Evolutionary conservation across 2,888 invertebrate species (phyloP), one percentile per base, ranked within the genome.

Genomic region (Chloromyia formosa): DNA sequence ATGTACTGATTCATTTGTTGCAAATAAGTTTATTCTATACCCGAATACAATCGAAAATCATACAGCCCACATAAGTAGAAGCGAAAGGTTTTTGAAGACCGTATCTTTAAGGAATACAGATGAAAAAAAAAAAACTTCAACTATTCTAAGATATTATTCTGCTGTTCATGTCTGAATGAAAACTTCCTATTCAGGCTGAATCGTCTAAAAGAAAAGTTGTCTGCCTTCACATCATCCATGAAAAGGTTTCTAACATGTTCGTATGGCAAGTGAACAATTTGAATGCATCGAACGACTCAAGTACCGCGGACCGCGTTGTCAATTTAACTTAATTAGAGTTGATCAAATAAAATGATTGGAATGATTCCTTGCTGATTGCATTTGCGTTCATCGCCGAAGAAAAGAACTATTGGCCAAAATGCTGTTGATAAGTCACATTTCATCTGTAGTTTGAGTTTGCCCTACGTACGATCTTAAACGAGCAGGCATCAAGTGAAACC

Each of bases 291-390:
- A 35, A n/a, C 2, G 49, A n/a, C 49, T 4, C 20, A 66, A 66
- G 49, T 35, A 49, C 35, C 18, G 14, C 27, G 5, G 42, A 66
- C 66, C 56, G 18, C 16, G 45, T 69, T 75, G 75, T 56, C 73
- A 75, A 75, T 75, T 75, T 60, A 74, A 42, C 73, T 73, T 73
- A 75, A 75, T 75, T 75, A 75, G 56, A 75, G 74, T 75, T 75
- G 75, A 75, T 75, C 75, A 75, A 75, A 75, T 75, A 75, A 73
- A 71, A 58, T 40, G 18, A 68, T 75, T 73, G 68, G 73, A 40
- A 71, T 58, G 18, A 53, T 75, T 73, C 69, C 35, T 68, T 27
- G 54, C 56, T 73, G 75, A 73, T 75, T 73, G 73, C 74, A 75
- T 42, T 75, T 68, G 75, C 68, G 73, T 49, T 45, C 42, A 42